Evolutionary conservation across 2,888 invertebrate genomes (phyloP).

Genomic region (Cremastobaeus sp.): DNA sequence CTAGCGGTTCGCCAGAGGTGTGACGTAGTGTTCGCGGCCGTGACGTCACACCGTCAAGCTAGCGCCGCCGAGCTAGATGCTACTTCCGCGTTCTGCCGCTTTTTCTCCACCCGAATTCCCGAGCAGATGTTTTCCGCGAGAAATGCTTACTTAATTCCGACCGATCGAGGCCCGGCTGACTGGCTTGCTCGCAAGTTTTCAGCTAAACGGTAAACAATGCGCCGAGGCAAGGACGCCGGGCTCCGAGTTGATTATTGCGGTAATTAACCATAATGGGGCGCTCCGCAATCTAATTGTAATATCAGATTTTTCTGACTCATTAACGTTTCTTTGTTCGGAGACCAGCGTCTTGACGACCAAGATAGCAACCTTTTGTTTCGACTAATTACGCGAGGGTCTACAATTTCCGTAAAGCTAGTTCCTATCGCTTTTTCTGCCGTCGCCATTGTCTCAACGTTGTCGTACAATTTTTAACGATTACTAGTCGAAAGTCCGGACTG

Average conservation of each 20-base stretch:
- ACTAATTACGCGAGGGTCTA: constrained; percentile 61
- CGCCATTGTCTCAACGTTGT: constrained; percentile 20
- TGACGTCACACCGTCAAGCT: constrained; percentile 55
- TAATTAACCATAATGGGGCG: constrained; percentile 36
- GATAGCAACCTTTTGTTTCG: constrained; percentile 60
- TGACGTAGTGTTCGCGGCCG: constrained; percentile 61
- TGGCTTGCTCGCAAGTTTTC: not conserved
- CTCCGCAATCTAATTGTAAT: constrained; percentile 44
- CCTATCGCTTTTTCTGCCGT: constrained; percentile 32
- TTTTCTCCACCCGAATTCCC: no score
- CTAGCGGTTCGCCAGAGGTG: constrained; percentile 50
- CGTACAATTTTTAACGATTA: constrained; percentile 92
- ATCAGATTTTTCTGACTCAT: constrained; percentile 53
- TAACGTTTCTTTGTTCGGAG: constrained; percentile 43
- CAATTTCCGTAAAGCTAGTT: constrained; percentile 34
- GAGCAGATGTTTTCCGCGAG: not conserved
- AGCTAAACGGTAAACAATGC: constrained; percentile 11
- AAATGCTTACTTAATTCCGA: no score
- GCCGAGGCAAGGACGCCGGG: no score
- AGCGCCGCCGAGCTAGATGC: constrained; percentile 31
- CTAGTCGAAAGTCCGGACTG: no score
- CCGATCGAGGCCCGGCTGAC: no score
- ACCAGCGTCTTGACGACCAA: constrained; percentile 51
- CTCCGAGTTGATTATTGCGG: constrained; percentile 32
- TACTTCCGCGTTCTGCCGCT: constrained; percentile 61